Conservation (phyloP, 2,797 vertebrate genomes). For the Mallotus villosus region DNA sequence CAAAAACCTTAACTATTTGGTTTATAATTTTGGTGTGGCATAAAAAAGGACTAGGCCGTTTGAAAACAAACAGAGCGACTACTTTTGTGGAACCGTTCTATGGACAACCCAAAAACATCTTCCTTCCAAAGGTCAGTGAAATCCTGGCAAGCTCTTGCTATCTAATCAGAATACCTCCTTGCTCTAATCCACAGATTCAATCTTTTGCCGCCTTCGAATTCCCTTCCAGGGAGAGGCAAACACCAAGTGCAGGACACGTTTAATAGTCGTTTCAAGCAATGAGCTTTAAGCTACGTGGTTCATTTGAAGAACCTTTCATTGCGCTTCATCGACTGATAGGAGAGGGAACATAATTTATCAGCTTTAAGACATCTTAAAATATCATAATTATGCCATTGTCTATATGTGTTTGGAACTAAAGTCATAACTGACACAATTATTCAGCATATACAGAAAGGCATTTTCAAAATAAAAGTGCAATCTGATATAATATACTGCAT, state of each 20-base stretch:
- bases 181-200: slow-evolving; percentile 56
- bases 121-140: slow-evolving; percentile 50
- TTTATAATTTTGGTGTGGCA: too few species aligned
- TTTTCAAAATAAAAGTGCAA: too few species aligned
- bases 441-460: too few species aligned
- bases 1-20: too few species aligned
- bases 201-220: slow-evolving; percentile 63
- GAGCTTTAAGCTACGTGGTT: slow-evolving; percentile 55
- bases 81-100: too few species aligned
- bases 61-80: too few species aligned
- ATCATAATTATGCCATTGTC: too few species aligned
- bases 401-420: too few species aligned
- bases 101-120: slow-evolving; percentile 2
- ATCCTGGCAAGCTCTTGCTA: slow-evolving; percentile 50
- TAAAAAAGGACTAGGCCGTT: too few species aligned
- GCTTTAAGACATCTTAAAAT: too few species aligned
- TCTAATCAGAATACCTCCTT: slow-evolving; percentile 53
- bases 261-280: slow-evolving; percentile 63
- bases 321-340: slow-evolving; percentile 54
- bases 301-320: slow-evolving; percentile 57
- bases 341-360: neutral
- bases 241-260: slow-evolving; percentile 52
- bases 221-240: slow-evolving; percentile 58
- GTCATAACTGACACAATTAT: too few species aligned
- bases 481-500: too few species aligned